Evolutionary conservation across 2,888 invertebrate genomes (phyloP), one percentile per base, ranked within the genome.

Genomic region (Tryphoninae sp.): DNA sequence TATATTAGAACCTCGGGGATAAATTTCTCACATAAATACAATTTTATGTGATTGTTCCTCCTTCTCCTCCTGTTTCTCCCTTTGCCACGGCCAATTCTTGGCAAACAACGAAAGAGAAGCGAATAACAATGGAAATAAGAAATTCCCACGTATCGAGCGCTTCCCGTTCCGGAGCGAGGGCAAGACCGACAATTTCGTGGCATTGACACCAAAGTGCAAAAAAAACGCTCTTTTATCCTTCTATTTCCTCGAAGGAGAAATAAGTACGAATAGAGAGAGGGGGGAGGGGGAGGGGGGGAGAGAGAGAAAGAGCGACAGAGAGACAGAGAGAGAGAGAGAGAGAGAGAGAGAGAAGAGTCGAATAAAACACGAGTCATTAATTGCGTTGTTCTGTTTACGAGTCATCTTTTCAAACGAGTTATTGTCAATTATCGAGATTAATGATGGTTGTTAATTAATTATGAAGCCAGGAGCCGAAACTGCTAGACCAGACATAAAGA

Each of bases 151-250:
- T 85, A 84, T 84, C 84, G 65, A 76, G 75, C 58, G 84, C 81
- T 85, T 87, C 86, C 84, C 86, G 88, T 88, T 88, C 86, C 86
- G 80, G 86, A 83, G 85, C 85, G 84, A 85, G 85, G 85, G 86
- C 87, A 42, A 83, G 69, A 83, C 84, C 82, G 69, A 86, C 84
- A 88, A 89, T 89, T 89, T 89, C 76, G 88, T 89, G 88, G 89
- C 89, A 88, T 87, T 88, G 88, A 87, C 89, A 89, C 86, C 84
- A 81, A 16, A 85, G 84, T 4, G 26, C 73, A 77, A 19, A 74
- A 73, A 58, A 84, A 80, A 76, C 77, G 62, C 75, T 78, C 84
- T 73, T 83, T 72, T 71, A 82, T 82, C 86, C 86, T 86, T 84
- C 51, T 69, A 49, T 19, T 76, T 76, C 71, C 22, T 45, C 68